These are phyloP conservation scores for Lasioglossum villosulum DNA, from an alignment of 2,888 invertebrate species.

Conservation along the genomic window DNA sequence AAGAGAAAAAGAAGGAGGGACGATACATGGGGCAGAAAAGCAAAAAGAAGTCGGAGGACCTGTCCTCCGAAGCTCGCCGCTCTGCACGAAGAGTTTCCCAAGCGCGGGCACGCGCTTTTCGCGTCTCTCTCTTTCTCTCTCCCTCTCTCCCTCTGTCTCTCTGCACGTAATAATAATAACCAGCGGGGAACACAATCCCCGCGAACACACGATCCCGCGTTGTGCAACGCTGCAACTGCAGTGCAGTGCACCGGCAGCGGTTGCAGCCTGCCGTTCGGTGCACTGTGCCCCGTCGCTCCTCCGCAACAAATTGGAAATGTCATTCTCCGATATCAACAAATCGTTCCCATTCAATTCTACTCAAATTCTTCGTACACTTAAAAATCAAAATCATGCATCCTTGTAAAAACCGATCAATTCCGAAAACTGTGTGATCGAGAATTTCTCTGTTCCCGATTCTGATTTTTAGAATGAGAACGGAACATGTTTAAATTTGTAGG, in stretches of 20 bases:
- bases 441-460: too few species aligned
- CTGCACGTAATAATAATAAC: slow-evolving; percentile 59
- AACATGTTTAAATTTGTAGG: too few species aligned
- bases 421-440: too few species aligned
- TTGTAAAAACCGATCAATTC: too few species aligned
- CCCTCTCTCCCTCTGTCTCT: not conserved
- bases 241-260: slow-evolving; percentile 51
- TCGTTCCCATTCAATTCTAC: not conserved
- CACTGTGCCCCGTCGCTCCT: not conserved
- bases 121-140: slow-evolving; percentile 20
- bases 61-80: slow-evolving; percentile 21
- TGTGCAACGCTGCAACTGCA: slow-evolving; percentile 68
- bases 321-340: not conserved
- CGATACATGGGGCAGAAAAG: not conserved
- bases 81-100: slow-evolving; percentile 57
- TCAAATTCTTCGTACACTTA: too few species aligned
- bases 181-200: slow-evolving; percentile 64
- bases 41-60: slow-evolving; percentile 13
- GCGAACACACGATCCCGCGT: slow-evolving; percentile 67
- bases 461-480: too few species aligned
- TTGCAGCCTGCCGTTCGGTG: not conserved
- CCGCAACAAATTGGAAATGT: not conserved
- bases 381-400: too few species aligned
- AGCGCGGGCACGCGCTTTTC: slow-evolving; percentile 47
- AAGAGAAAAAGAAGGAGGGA: not conserved